Base-by-base conservation (phyloP, 1,140 invertebrate genomes). In the Limonius californicus region DNA sequence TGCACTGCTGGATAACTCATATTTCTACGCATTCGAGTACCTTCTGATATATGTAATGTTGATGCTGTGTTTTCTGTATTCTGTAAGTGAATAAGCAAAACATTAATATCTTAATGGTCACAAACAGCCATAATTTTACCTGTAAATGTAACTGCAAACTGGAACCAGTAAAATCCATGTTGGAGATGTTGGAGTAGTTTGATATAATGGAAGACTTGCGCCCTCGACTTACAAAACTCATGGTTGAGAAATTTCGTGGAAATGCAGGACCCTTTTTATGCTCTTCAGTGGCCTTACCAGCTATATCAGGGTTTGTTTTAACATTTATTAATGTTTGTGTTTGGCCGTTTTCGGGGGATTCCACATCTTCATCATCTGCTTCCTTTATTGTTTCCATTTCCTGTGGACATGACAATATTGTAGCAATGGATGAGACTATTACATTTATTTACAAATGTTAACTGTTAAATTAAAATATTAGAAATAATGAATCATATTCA, bases 111-210 rank as follows among this genome's bases (percentile, higher is more conserved):
- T 2, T 39, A 12, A 2, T 11, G 11, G n/a, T 39, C n/a, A 39
- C 23, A 39, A 39, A 83, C n/a, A n/a, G n/a, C n/a, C n/a, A n/a
- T n/a, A n/a, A n/a, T n/a, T n/a, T n/a, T n/a, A n/a, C 83, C 75
- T 85, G 83, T 54, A 86, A 71, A 74, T 86, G 84, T 59, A 87
- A 74, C 65, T 87, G 85, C 39, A 87, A 73, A 70, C 85, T 85
- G 55, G 85, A 86, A 47, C 86, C 87, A 47, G 84, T 87, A 71
- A 88, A 87, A 73, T 88, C 86, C 79, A 88, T 81, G 63, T 84
- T 83, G 0, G 87, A 88, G 53, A 87, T 82, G 72, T 85, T 87
- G 8, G 85, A 87, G 67, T 87, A 85, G 32, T 87, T 82, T 9
- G 86, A 87, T 30, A 82, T 81, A 74, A 85, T 86, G 77, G 76